phyloP scores from a whole-genome alignment of 2,113 vertebrate species.

The Clarias gariepinus region DNA sequence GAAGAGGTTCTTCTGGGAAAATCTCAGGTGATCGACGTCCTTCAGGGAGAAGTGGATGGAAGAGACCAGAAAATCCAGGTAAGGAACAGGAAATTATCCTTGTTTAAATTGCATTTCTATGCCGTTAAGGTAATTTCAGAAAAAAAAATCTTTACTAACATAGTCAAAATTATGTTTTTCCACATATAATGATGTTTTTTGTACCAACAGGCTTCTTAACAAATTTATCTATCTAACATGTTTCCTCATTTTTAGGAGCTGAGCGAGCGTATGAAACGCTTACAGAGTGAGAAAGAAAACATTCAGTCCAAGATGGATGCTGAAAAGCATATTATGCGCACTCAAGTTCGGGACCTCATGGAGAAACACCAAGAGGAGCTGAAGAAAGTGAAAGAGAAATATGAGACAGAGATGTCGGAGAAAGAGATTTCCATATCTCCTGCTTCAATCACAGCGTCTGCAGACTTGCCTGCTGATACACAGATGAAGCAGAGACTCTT shows the following conservation, averaged over 20 bases:
- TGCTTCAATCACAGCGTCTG: slow-evolving; percentile 10
- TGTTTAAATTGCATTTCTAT: not conserved
- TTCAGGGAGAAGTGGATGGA: slow-evolving; percentile 84
- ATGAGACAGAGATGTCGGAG: slow-evolving; percentile 72
- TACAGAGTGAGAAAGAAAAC: slow-evolving; percentile 82
- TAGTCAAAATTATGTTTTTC: not conserved
- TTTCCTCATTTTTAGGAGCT: slow-evolving; percentile 69
- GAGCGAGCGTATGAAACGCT: slow-evolving; percentile 71
- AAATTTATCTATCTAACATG: not conserved
- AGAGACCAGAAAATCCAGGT: slow-evolving; percentile 80
- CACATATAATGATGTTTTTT: not conserved
- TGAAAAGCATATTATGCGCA: slow-evolving; percentile 89
- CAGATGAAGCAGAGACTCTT: slow-evolving; percentile 65
- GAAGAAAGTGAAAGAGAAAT: slow-evolving; percentile 60
- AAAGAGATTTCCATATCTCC: slow-evolving; percentile 63
- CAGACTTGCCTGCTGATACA: slow-evolving; percentile 44
- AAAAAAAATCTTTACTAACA: not conserved
- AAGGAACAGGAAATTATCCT: slow-evolving; percentile 49
- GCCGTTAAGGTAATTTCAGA: not conserved
- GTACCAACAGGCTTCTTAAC: not conserved
- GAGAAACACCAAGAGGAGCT: slow-evolving; percentile 83
- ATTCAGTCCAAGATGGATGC: slow-evolving; percentile 86
- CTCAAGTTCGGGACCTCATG: slow-evolving; percentile 85
- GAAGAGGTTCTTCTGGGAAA: slow-evolving; percentile 87
- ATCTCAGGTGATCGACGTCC: slow-evolving; percentile 85